These are phyloP conservation scores for Babyrousa celebensis DNA, from an alignment of 2,797 vertebrate genomes.

Conservation along the genomic window DNA sequence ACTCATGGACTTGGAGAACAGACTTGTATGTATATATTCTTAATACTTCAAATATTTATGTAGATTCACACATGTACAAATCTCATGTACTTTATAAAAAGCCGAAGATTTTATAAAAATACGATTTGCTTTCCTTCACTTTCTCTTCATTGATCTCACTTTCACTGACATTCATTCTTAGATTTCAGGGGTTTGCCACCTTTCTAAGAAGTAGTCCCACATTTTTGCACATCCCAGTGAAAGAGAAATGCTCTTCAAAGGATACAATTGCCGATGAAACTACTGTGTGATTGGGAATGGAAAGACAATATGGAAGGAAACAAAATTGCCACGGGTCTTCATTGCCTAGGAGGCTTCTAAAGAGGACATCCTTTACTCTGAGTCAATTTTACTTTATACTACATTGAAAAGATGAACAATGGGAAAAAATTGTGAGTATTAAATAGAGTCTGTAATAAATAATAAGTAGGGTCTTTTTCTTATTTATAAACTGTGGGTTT, in stretches of 20 bases:
- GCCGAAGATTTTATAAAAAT: not conserved
- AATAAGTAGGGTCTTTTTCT: not conserved
- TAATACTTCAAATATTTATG: not conserved
- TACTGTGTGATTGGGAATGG: not conserved
- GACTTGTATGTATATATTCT: not conserved
- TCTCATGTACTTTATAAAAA: conserved; percentile 5
- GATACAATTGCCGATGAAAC: not conserved
- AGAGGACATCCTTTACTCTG: not conserved
- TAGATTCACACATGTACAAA: not conserved
- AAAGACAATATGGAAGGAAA: not conserved
- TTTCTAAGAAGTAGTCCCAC: not conserved
- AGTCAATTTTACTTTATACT: not conserved
- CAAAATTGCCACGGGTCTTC: not conserved
- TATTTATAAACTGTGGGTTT: not conserved
- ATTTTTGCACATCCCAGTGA: not conserved
- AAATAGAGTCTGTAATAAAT: not conserved
- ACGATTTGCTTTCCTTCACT: not conserved
- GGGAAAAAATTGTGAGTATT: not conserved
- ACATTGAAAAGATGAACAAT: not conserved
- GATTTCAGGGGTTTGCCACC: not conserved
- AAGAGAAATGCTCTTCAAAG: not conserved
- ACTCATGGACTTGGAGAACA: too few relatives aligned
- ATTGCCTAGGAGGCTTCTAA: not conserved
- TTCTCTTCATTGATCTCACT: not conserved
- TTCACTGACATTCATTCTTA: not conserved